phyloP scores from a whole-genome alignment of 2,888 invertebrate species.

The Aleiodes leptofemur region DNA sequence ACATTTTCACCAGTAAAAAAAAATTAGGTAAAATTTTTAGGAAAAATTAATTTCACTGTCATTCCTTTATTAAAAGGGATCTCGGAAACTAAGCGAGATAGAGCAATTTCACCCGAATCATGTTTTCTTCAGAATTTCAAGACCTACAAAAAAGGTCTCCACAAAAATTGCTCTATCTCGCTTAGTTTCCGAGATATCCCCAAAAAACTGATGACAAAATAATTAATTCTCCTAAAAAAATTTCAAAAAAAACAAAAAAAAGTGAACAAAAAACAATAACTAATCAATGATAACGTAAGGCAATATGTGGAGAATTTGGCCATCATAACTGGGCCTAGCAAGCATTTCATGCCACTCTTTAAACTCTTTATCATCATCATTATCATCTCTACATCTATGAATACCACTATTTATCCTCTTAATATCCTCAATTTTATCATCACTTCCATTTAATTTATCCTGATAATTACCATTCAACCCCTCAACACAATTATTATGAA shows the following conservation, averaged over 20 bases:
- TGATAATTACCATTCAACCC: constrained; percentile 73
- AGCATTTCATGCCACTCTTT: constrained; percentile 95
- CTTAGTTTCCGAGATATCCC: no score
- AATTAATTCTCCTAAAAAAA: no score
- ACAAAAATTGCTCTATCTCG: no score
- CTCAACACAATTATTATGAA: constrained; percentile 68
- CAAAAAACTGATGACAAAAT: no score
- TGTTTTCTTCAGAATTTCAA: no score
- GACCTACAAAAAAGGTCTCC: no score
- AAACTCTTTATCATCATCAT: constrained; percentile 79
- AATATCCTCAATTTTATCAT: constrained; percentile 52
- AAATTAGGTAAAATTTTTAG: no score
- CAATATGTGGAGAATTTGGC: constrained; percentile 91
- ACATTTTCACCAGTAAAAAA: no score
- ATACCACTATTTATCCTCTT: constrained; percentile 50
- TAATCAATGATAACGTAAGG: constrained; percentile 98
- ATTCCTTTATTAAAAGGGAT: no score
- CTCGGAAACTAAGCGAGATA: no score
- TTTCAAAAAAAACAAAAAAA: not conserved
- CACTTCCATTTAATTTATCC: constrained; percentile 59
- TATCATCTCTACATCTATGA: constrained; percentile 58
- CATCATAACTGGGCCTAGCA: constrained; percentile 84
- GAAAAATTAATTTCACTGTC: no score
- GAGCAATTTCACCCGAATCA: no score
- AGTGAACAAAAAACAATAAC: constrained; percentile 39